Base-by-base conservation (phyloP, 2,797 vertebrate genomes). In the Peromyscus eremicus region DNA sequence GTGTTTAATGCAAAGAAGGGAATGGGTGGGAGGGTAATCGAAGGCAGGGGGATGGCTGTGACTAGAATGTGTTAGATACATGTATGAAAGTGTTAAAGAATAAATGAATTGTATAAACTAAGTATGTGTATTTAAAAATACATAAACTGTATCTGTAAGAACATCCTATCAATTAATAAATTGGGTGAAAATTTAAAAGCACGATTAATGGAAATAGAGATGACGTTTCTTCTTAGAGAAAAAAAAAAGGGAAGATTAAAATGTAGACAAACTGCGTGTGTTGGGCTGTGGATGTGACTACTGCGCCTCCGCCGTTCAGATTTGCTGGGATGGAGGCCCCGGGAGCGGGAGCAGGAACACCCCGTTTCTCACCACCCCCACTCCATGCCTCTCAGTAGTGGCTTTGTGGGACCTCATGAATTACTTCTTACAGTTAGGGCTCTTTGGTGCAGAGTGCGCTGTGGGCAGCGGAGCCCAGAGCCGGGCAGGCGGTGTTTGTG, bases 401-500 rank as follows among this genome's bases (percentile, higher is more conserved):
- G 97, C 98, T 94, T 98, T 98, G 98, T 98, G 94, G 98, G 97
- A 57, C 96, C 97, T 97, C 97, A 96, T 98, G 98, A 98, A 98
- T 98, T 76, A 85, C 95, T 93, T 85, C 98, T 98, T 97, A 97
- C 94, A 98, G 87, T 75, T 92, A 80, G 81, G 97, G 92, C 98
- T 97, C 95, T 94, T 73, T 73, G 96, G 98, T 94, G 97, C 98
- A 91, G 97, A 89, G 97, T 97, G 96, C 92, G 25, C 94, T 76
- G 97, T 95, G 98, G 98, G 98, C 97, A 97, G 96, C 86, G 68
- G 76, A 86, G 97, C 96, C 49, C 66, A 88, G 97, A 97, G 94
- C 96, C 84, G 97, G 97, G 90, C 96, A 85, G 97, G 77, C 96
- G 89, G 92, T 98, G 98, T 98, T 98, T 98, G 98, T 98, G 98